Evolutionary conservation across 2,113 vertebrate genomes (phyloP).

Genomic region (Xenus cinereus): DNA sequence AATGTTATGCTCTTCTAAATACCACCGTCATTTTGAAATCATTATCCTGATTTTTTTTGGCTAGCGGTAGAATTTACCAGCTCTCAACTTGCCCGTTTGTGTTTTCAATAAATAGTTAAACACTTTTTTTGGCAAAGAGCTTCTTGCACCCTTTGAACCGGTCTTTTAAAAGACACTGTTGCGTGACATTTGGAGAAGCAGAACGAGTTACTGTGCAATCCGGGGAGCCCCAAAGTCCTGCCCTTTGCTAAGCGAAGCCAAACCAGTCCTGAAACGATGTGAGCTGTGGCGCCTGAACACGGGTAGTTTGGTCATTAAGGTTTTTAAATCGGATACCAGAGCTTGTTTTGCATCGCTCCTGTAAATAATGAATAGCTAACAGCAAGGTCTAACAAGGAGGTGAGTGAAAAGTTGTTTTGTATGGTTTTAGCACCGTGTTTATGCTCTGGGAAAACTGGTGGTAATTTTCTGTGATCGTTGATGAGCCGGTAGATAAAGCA

Average conservation of each 20-base stretch:
- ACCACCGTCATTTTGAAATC: neutral
- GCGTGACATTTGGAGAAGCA: neutral
- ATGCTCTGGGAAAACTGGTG: neutral
- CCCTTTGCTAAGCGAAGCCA: neutral
- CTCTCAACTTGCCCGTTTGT: neutral
- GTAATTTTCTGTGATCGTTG: neutral
- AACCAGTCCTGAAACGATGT: neutral
- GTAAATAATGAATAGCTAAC: neutral
- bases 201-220: neutral
- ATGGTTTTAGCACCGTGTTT: neutral
- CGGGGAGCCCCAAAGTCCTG: neutral
- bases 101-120: neutral
- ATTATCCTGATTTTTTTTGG: neutral
- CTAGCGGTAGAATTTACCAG: neutral
- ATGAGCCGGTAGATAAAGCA: neutral
- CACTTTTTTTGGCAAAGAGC: neutral
- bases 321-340: neutral
- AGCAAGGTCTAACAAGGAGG: neutral
- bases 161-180: neutral
- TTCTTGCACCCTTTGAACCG: neutral
- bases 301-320: neutral
- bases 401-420: neutral
- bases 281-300: rapidly evolving
- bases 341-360: neutral
- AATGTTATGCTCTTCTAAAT: neutral